Conservation (phyloP, 2,888 invertebrate genomes). For the Ceratothoa steindachneri region DNA sequence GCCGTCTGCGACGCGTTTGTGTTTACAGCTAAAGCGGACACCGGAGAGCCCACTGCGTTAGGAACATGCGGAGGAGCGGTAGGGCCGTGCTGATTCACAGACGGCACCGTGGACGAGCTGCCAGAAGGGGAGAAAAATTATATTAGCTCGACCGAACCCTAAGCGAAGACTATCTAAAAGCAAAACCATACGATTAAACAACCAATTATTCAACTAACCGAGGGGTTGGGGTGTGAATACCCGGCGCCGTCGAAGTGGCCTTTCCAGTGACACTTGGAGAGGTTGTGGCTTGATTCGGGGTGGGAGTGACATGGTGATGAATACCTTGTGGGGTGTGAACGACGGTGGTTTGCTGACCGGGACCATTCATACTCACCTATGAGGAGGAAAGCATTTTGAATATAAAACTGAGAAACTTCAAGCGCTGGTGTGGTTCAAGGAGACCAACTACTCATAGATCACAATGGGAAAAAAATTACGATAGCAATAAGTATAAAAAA, state of each 20-base stretch:
- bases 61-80: background rate
- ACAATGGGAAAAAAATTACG: no score
- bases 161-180: no score
- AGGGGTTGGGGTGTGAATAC: constrained; percentile 6
- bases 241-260: background rate
- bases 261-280: constrained; percentile 31
- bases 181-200: no score
- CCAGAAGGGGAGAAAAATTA: no score
- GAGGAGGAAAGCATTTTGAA: no score
- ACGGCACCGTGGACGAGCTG: background rate
- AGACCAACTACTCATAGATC: no score
- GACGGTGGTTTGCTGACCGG: constrained; percentile 60
- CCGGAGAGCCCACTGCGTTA: background rate
- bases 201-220: constrained; percentile 20
- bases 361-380: constrained; percentile 74
- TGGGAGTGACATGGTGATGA: constrained; percentile 48
- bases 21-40: constrained; percentile 34
- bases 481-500: no score
- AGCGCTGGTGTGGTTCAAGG: no score
- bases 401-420: no score
- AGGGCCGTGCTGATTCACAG: background rate
- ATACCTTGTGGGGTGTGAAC: constrained; percentile 50
- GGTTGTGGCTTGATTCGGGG: constrained; percentile 48
- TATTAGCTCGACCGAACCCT: no score
- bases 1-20: background rate